Base-by-base conservation (phyloP, 2,888 invertebrate species). In the Poecilobothrus nobilitatus region DNA sequence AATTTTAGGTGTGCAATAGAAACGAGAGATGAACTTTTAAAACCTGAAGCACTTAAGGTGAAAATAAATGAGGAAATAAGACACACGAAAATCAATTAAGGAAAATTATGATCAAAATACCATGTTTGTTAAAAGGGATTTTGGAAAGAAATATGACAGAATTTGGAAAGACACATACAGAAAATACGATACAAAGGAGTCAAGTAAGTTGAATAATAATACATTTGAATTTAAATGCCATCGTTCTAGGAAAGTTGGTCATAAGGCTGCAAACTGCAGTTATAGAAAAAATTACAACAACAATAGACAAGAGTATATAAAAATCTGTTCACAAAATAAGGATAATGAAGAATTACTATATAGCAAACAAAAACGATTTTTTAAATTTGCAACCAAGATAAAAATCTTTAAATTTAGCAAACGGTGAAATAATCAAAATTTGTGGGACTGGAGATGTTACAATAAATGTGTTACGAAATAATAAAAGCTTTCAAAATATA, bases 1-100 rank as follows among this genome's bases (percentile, higher is more conserved):
- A 78, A 76, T 61, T 79, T 79, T 70, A 67, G 76, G 62, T 76
- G 76, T 33, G 78, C 78, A 0, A 76, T 80, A 5, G 77, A 80
- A 70, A 76, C 79, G 2, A 71, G 77, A 1, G 79, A 80, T 68
- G 71, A 71, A 2, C 68, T 79, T 21, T 77, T 63, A 10, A 22
- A 22, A 18, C 22, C 44, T 2, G 34, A 63, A 1, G n/a, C 21
- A 6, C 15, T 63, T 2, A 70, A 72, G 63, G 71, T 73, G 1
- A 73, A 74, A 70, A 70, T 73, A 53, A 34, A 73, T 10, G 72
- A 73, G 68, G 72, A n/a, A 73, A 27, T 72, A 5, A 20, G 70
- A 71, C 34, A 66, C 70, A 15, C 68, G 73, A 69, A 72, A 72
- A 70, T 69, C 71, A 27, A 72, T 15, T 2, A n/a, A 33, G 27